Percentiles rank a stretch among this genome's conserved stretches.
phyloP scores from a whole-genome alignment of 2,113 vertebrate genomes.

The Crotalus horridus region DNA sequence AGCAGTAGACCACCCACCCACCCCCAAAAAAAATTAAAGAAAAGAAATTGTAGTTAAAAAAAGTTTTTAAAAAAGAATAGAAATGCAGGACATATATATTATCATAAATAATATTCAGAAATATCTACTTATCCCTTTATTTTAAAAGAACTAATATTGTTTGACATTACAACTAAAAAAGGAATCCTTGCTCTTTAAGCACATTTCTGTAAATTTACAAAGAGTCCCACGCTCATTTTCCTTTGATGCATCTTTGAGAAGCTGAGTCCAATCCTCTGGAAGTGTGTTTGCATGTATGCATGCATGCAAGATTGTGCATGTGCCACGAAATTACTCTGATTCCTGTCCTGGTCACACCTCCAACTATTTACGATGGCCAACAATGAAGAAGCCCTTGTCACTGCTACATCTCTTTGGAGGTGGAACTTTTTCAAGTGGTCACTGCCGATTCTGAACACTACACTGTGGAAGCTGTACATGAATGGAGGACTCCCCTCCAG shows the following conservation, averaged over 20 bases:
- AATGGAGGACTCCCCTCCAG: conserved; percentile 37
- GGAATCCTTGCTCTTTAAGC: neutral
- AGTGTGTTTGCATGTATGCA: neutral
- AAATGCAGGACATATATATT: neutral
- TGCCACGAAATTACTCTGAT: neutral
- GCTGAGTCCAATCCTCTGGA: neutral
- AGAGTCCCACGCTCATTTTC: neutral
- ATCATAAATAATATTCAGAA: neutral
- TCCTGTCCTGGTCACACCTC: neutral
- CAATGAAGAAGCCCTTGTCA: neutral
- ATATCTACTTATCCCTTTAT: neutral
- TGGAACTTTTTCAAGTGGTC: neutral
- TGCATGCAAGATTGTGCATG: no score
- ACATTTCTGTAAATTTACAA: neutral
- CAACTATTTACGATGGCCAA: neutral
- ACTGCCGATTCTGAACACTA: conserved; percentile 17
- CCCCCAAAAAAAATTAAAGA: neutral
- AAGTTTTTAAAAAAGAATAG: neutral
- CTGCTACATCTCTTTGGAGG: neutral
- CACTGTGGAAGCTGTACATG: conserved; percentile 31
- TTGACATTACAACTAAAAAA: neutral
- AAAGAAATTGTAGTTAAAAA: neutral
- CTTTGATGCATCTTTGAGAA: neutral
- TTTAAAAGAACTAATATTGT: neutral
- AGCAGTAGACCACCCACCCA: neutral